A percentile compares a stretch with the other conserved stretches of the same genome.
Evolutionary conservation across 1,140 invertebrate species (phyloP).

Genomic region (Drosophila sulfurigaster): DNA sequence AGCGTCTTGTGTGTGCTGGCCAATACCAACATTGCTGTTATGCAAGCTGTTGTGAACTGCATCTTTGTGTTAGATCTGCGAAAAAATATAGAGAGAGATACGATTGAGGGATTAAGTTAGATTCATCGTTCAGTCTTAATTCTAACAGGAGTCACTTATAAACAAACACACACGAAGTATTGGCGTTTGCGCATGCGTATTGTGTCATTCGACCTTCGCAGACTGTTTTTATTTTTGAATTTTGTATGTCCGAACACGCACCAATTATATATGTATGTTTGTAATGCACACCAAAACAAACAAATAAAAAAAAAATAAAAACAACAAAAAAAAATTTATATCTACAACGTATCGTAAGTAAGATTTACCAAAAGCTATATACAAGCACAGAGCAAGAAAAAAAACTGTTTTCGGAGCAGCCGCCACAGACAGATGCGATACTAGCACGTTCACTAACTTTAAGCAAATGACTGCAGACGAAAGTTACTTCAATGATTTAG

Average conservation of each 20-base stretch:
- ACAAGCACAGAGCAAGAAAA: not conserved
- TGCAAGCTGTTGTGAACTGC: conserved; percentile 53
- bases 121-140: too few relatives aligned
- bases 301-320: not conserved
- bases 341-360: not conserved
- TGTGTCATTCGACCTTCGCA: not conserved
- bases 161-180: not conserved
- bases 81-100: not conserved
- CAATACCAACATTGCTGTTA: conserved; percentile 55
- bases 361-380: conserved; percentile 10
- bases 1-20: conserved; percentile 45
- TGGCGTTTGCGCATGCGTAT: not conserved
- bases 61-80: conserved; percentile 33
- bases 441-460: conserved; percentile 85
- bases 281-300: conserved; percentile 3
- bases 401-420: conserved; percentile 32
- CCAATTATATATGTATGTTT: conserved; percentile 1
- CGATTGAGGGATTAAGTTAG: not conserved
- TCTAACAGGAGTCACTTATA: too few relatives aligned
- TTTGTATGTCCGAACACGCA: not conserved
- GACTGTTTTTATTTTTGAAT: too few relatives aligned
- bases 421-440: conserved; percentile 76
- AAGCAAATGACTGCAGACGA: conserved; percentile 85
- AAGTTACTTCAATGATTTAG: conserved; percentile 84
- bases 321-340: not conserved